phyloP scores from a whole-genome alignment of 2,113 vertebrate genomes.

The Dasyornis broadbenti region DNA sequence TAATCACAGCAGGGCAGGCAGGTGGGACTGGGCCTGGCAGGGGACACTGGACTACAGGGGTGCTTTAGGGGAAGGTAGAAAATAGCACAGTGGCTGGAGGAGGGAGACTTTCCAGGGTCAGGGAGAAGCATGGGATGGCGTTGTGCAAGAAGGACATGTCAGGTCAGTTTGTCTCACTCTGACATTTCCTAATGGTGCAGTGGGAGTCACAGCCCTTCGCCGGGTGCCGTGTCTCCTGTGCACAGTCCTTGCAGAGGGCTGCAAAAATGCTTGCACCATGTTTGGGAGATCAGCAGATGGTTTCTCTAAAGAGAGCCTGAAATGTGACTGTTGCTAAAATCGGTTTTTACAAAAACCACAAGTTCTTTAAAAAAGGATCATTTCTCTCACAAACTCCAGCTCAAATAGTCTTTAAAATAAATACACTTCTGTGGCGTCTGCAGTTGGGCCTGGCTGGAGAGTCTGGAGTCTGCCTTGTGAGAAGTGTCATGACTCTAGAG shows the following conservation, averaged over 20 bases:
- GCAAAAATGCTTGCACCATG: not conserved
- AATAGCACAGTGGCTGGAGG: not conserved
- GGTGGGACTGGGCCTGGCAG: not conserved
- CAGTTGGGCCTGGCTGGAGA: slow-evolving; percentile 19
- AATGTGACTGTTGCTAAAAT: slow-evolving; percentile 33
- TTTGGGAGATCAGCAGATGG: slow-evolving; percentile 2
- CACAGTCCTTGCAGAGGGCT: not conserved
- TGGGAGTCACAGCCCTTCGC: not conserved
- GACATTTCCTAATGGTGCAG: not conserved
- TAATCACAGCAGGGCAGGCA: not conserved
- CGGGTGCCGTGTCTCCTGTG: fast-evolving
- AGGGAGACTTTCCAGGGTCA: not conserved
- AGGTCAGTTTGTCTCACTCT: not conserved
- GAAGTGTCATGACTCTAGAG: not conserved
- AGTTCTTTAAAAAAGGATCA: not conserved
- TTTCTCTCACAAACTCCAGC: slow-evolving; percentile 2
- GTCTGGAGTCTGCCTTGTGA: not conserved
- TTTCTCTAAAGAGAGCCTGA: slow-evolving; percentile 1
- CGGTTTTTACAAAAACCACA: slow-evolving; percentile 16
- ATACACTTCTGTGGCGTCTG: slow-evolving; percentile 5
- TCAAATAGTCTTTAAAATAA: slow-evolving; percentile 32
- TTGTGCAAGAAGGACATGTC: not conserved
- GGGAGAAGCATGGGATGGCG: not conserved
- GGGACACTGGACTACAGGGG: no score
- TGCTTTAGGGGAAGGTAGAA: not conserved